Conservation (phyloP, 1,140 invertebrate species). For the Formica selysi region DNA sequence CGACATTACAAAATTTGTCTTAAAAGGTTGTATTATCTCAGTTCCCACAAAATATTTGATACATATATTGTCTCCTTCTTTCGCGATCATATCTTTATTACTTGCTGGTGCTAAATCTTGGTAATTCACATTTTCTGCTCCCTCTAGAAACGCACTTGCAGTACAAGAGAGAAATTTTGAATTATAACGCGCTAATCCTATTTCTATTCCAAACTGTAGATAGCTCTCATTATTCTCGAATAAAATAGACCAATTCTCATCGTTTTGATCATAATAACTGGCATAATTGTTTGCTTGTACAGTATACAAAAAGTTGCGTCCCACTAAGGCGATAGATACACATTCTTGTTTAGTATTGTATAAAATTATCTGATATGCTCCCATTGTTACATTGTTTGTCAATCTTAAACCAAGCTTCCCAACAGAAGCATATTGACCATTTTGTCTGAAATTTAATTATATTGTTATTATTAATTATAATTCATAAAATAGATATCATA, state of each 20-base stretch:
- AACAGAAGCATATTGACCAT: conserved; percentile 78
- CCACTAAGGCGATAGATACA: conserved; percentile 80
- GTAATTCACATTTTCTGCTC: conserved; percentile 74
- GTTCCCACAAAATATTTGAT: conserved; percentile 77
- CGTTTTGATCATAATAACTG: conserved; percentile 82
- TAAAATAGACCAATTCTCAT: conserved; percentile 84
- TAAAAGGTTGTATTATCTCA: conserved; percentile 78
- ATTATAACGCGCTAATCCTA: conserved; percentile 80
- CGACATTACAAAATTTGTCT: conserved; percentile 65
- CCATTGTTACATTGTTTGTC: conserved; percentile 76
- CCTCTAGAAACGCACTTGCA: too few species aligned
- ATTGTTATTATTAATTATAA: conserved; percentile 41
- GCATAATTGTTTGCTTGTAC: conserved; percentile 83
- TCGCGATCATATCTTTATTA: conserved; percentile 68
- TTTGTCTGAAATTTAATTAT: conserved; percentile 77
- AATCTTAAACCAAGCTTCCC: conserved; percentile 83
- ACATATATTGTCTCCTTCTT: conserved; percentile 75
- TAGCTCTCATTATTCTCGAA: conserved; percentile 79
- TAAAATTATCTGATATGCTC: conserved; percentile 82
- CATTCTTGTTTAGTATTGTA: conserved; percentile 82
- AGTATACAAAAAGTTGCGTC: conserved; percentile 79
- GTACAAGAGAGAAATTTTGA: too few species aligned
- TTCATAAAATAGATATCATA: conserved; percentile 26
- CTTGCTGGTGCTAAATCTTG: conserved; percentile 76
- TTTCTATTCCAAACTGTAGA: conserved; percentile 81